phyloP scores from a whole-genome alignment of 2,888 invertebrate species.

The Erebia aethiops region DNA sequence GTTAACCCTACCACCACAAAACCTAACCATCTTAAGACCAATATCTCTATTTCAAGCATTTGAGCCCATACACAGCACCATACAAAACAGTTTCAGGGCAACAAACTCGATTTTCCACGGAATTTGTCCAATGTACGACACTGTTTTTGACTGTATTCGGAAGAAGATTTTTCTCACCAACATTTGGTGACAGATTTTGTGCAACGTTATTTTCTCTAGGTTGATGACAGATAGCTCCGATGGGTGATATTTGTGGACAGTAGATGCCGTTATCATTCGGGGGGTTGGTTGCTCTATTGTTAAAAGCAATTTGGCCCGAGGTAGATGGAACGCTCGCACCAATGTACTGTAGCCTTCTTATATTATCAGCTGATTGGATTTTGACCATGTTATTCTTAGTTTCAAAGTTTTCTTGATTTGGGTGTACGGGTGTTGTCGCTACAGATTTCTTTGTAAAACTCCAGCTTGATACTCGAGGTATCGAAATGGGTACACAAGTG shows the following conservation, averaged over 20 bases:
- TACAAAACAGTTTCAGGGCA: slow-evolving; percentile 34
- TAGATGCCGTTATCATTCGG: slow-evolving; percentile 5
- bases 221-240: slow-evolving; percentile 29
- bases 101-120: slow-evolving; percentile 33
- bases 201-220: slow-evolving; percentile 26
- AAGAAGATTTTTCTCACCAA: background rate
- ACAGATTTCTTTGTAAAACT: slow-evolving; percentile 27
- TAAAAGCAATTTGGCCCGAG: background rate
- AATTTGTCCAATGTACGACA: slow-evolving; percentile 35
- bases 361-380: slow-evolving; percentile 33
- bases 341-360: slow-evolving; percentile 23
- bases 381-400: slow-evolving; percentile 16
- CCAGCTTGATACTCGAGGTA: slow-evolving; percentile 31
- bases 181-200: slow-evolving; percentile 5
- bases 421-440: background rate
- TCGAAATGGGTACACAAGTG: slow-evolving; percentile 20
- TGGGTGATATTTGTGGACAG: slow-evolving; percentile 1
- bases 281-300: slow-evolving; percentile 9
- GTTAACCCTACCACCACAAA: slow-evolving; percentile 22
- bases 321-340: slow-evolving; percentile 5
- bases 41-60: slow-evolving; percentile 32
- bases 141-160: slow-evolving; percentile 19
- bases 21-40: slow-evolving; percentile 1
- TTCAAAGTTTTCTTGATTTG: slow-evolving; percentile 2
- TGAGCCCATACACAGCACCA: slow-evolving; percentile 32